Evolutionary conservation across 2,113 vertebrate species (phyloP).

Genomic region (Upupa epops): DNA sequence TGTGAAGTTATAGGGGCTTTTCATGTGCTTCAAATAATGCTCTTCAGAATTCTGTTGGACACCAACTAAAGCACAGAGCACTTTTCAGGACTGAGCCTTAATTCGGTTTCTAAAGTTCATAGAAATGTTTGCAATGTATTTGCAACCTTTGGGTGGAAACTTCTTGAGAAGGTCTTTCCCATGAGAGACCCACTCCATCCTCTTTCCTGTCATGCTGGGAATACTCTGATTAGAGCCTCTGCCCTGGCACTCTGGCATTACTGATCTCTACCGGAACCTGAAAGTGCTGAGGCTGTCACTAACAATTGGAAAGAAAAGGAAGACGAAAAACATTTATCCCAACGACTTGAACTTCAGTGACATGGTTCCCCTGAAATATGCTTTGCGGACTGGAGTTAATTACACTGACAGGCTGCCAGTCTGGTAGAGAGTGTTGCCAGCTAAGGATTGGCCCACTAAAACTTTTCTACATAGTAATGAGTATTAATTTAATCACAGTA

Average conservation of each 20-base stretch:
- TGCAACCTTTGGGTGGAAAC: background rate
- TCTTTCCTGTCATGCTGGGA: conserved; percentile 33
- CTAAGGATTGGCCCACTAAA: background rate
- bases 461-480: background rate
- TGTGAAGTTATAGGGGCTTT: background rate
- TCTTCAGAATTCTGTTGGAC: background rate
- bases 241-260: background rate
- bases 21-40: background rate
- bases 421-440: background rate
- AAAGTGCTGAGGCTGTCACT: conserved; percentile 33
- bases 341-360: background rate
- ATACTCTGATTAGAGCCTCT: conserved; percentile 47
- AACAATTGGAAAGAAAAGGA: conserved; percentile 24
- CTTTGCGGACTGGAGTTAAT: background rate
- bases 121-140: background rate
- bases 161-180: background rate
- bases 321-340: background rate
- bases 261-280: background rate
- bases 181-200: background rate
- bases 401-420: background rate
- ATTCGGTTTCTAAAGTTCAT: background rate
- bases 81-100: background rate
- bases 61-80: background rate
- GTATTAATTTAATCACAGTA: background rate
- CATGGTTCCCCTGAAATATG: background rate